Base-by-base conservation (phyloP, 2,113 vertebrate genomes). In the Saguinus imperator region DNA sequence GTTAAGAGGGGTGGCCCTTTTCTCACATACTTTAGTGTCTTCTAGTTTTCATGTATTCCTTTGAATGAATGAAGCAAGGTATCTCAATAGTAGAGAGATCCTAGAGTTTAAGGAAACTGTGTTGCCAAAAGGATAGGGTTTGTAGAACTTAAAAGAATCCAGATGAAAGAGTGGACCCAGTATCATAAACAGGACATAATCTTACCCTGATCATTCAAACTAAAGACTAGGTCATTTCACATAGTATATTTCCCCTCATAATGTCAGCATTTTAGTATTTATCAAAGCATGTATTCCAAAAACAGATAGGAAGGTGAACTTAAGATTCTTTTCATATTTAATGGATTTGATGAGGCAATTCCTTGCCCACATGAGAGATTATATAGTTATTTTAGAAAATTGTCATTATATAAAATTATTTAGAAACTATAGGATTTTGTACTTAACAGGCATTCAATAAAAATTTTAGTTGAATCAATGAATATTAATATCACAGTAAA, bases 321-420 rank as follows among this genome's bases (percentile, higher is more conserved):
- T 75, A 45, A 75, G 8, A 25, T 45, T 96, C 17, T 58, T 93
- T 95, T 82, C 7, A 25, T 83, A n/a, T n/a, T 83, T 95, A 84
- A 75, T 64, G n/a, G 5, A 66, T 45, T 57, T 73, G 29, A 87
- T 88, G 52, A 90, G 27, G 37, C 27, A 91, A 79, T 73, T 93
- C 80, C 21, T 93, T 81, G 13, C 35, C 23, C 64, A 77, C 89
- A 68, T 91, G 35, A 76, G 16, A 88, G 48, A 57, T 88, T 93
- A 76, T 84, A 32, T 68, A 85, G 32, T 58, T 94, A n/a, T 85
- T 95, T 87, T 77, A 1, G 58, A 80, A 82, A 94, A 61, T 52
- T 52, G 50, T 52, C 17, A 57, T 85, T 93, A 76, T 83, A 32
- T 68, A 88, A 11, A 52, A n/a, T 58, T 94, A 43, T 81, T 95